Conservation (phyloP, 1,140 invertebrate genomes). For the Doryteuthis pealeii region DNA sequence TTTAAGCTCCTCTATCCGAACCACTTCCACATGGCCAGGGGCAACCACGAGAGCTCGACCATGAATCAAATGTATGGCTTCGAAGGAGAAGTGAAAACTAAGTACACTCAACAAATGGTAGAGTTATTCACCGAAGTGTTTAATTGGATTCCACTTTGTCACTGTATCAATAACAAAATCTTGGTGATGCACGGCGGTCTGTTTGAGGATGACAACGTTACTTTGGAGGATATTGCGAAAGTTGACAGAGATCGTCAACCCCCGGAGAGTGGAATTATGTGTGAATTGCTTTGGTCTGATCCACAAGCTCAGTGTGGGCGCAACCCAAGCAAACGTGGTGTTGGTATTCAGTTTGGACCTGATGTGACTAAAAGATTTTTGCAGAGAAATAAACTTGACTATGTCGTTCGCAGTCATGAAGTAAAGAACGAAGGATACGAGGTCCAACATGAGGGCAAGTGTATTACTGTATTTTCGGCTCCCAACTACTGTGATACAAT, state of each 20-base stretch:
- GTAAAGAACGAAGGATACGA: constrained; percentile 98
- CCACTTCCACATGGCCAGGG: constrained; percentile 97
- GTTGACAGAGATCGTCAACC: constrained; percentile 92
- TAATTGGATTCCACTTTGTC: constrained; percentile 94
- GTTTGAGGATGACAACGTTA: constrained; percentile 86
- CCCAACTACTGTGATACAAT: constrained; percentile 99
- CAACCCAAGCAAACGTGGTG: constrained; percentile 91
- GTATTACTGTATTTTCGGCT: constrained; percentile 72
- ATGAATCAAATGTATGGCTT: constrained; percentile 99
- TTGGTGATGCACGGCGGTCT: constrained; percentile 65
- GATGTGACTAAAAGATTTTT: constrained; percentile 91
- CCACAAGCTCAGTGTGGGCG: constrained; percentile 85
- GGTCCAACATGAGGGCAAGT: constrained; percentile 81
- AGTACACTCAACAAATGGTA: constrained; percentile 86
- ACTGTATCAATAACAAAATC: constrained; percentile 90
- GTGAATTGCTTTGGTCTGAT: constrained; percentile 97
- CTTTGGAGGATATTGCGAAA: constrained; percentile 84
- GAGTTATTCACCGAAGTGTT: constrained; percentile 98
- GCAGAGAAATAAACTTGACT: constrained; percentile 82
- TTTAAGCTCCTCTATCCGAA: constrained; percentile 97
- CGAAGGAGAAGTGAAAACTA: constrained; percentile 94
- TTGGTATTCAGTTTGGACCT: constrained; percentile 98
- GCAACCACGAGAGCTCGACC: constrained; percentile 97
- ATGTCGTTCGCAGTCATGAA: constrained; percentile 95
- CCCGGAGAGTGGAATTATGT: constrained; percentile 76